Conservation (phyloP, 2,797 vertebrate genomes). For the Allobates femoralis region DNA sequence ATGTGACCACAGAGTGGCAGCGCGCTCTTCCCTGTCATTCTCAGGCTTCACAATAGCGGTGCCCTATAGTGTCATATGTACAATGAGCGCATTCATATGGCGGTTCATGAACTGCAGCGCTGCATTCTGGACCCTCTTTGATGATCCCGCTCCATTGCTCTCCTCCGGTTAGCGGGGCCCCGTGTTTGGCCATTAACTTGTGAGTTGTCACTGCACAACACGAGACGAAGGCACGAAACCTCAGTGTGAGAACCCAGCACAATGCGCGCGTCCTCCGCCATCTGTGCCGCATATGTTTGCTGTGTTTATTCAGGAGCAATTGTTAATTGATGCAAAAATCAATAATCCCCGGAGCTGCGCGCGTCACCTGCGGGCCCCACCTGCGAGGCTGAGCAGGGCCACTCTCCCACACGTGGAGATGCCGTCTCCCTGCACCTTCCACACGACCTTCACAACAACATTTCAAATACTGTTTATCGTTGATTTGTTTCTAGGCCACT, state of each 20-base stretch:
- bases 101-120: not conserved
- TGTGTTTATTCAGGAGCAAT: slow-evolving; percentile 45
- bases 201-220: not conserved
- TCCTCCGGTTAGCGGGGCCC: too few relatives aligned
- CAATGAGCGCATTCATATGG: not conserved
- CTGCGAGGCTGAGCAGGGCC: too few relatives aligned
- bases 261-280: slow-evolving; percentile 19
- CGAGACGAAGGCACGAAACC: not conserved
- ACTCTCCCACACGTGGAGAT: too few relatives aligned
- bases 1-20: not conserved
- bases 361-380: not conserved
- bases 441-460: too few relatives aligned
- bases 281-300: slow-evolving; percentile 54
- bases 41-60: not conserved
- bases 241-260: slow-evolving; percentile 13
- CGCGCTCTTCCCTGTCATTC: too few relatives aligned
- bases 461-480: too few relatives aligned
- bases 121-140: too few relatives aligned
- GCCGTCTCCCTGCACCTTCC: too few relatives aligned
- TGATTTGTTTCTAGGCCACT: too few relatives aligned
- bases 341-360: not conserved
- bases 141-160: too few relatives aligned
- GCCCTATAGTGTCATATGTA: not conserved
- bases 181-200: not conserved
- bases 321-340: slow-evolving; percentile 42